Base-by-base conservation (phyloP, 2,888 invertebrate species). In the Gortyna flavago region DNA sequence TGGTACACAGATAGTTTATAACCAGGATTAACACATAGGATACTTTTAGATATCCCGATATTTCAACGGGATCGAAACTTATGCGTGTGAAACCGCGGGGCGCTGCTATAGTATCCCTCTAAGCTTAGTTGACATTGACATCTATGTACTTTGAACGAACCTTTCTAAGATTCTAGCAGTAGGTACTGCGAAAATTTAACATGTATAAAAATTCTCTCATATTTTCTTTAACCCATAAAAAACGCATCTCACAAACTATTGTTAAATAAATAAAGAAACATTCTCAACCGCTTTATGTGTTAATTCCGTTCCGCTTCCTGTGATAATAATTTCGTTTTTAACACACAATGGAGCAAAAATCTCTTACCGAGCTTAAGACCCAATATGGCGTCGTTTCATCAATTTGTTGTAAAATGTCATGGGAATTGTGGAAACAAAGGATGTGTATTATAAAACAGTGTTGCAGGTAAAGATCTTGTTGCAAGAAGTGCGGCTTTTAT, bases 251-350 rank as follows among this genome's bases (percentile, higher is more conserved):
- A n/a, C 44, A 67, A 54, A 61, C 41, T 5, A 80, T 68, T 69
- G 54, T 66, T 69, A 29, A 18, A 61, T 18, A 61, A 32, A 21
- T 2, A 65, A 70, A 61, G 2, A 38, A 72, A 64, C 25, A 51
- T 84, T 85, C 84, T 44, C 87, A 86, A 59, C 32, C 86, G 87
- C 85, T 77, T 67, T 35, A n/a, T 57, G 81, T 80, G 84, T 84
- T 79, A 86, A 86, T 83, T 65, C 59, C 32, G 13, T 69, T 65
- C 79, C 57, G 35, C 9, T 86, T 83, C 80, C 68, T 72, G 35
- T 65, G 21, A 51, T 74, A 64, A 67, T 38, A 82, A 67, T 76
- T 82, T 85, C 41, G 59, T 75, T 69, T 38, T 64, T 78, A 85
- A 69, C 83, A 84, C 61, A 84, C 86, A 84, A 84, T 86, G 59